Percentiles rank a stretch among this genome's conserved stretches.
Conservation (phyloP, 1,140 invertebrate genomes). For the Elymnias hypermnestra region DNA sequence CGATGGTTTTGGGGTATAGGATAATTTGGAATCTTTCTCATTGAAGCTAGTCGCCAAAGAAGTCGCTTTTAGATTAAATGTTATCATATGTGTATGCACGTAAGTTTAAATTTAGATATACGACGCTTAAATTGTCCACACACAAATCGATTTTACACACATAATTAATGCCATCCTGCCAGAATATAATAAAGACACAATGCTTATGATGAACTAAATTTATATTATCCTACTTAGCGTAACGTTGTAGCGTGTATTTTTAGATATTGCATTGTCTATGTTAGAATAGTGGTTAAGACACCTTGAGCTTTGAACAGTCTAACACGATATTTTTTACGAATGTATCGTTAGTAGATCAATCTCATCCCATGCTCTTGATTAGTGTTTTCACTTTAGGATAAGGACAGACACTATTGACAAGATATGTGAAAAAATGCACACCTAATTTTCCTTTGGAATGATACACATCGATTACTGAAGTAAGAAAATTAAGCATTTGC, state of each 20-base stretch:
- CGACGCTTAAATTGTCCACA: conserved; percentile 71
- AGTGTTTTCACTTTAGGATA: conserved; percentile 43
- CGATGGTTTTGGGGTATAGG: conserved; percentile 20
- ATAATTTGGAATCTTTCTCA: conserved; percentile 73
- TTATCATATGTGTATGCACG: conserved; percentile 66
- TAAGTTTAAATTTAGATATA: conserved; percentile 66
- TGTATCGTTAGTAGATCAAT: conserved; percentile 46
- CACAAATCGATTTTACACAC: conserved; percentile 71
- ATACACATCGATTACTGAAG: conserved; percentile 19
- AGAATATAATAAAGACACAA: conserved; percentile 65
- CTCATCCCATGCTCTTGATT: conserved; percentile 47
- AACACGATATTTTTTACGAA: conserved; percentile 66
- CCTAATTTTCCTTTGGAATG: conserved; percentile 30
- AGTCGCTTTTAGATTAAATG: conserved; percentile 68
- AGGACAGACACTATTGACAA: conserved; percentile 22
- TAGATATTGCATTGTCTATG: conserved; percentile 73
- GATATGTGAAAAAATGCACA: conserved; percentile 23
- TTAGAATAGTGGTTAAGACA: conserved; percentile 70
- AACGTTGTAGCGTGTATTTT: conserved; percentile 72
- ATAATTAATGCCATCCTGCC: conserved; percentile 70
- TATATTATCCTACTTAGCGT: conserved; percentile 70
- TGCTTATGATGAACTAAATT: conserved; percentile 72
- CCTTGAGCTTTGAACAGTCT: conserved; percentile 71
- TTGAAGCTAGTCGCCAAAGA: conserved; percentile 67
- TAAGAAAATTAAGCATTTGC: conserved; percentile 19